Conservation (phyloP, 2,888 invertebrate species). For the Mallateleia sp. region DNA sequence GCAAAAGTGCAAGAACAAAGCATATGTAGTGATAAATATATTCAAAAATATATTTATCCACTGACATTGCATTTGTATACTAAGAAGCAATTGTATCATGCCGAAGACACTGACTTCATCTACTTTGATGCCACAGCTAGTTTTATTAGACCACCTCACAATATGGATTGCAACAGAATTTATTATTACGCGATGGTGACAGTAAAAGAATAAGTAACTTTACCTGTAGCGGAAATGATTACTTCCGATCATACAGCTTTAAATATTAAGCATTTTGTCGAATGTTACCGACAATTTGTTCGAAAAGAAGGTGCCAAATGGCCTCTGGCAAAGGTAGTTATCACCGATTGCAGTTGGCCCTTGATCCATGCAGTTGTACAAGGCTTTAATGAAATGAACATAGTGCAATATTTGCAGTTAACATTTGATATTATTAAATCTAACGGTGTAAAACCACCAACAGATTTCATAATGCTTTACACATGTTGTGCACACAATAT, state of each 20-base stretch:
- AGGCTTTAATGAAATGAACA: background rate
- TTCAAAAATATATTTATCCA: too few relatives aligned
- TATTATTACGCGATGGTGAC: background rate
- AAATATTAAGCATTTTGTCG: background rate
- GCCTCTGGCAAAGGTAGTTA: background rate
- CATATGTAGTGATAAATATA: too few relatives aligned
- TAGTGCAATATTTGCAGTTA: background rate
- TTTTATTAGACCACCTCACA: too few relatives aligned
- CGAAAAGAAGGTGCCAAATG: background rate
- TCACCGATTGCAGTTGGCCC: background rate
- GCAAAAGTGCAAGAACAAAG: too few relatives aligned
- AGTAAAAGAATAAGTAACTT: background rate
- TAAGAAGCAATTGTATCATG: too few relatives aligned
- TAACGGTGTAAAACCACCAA: background rate
- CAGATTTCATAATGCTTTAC: constrained; percentile 11
- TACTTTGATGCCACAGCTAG: too few relatives aligned
- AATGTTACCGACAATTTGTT: background rate
- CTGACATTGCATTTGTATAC: too few relatives aligned
- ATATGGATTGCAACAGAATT: too few relatives aligned
- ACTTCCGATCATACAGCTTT: background rate
- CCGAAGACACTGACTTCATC: too few relatives aligned
- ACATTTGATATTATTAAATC: background rate
- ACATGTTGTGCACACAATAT: constrained; percentile 14
- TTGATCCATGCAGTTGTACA: background rate
- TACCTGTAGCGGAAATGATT: constrained; percentile 3